These are phyloP conservation scores for Bombus balteatus DNA, from an alignment of 1,140 invertebrate species.

Conservation along the genomic window DNA sequence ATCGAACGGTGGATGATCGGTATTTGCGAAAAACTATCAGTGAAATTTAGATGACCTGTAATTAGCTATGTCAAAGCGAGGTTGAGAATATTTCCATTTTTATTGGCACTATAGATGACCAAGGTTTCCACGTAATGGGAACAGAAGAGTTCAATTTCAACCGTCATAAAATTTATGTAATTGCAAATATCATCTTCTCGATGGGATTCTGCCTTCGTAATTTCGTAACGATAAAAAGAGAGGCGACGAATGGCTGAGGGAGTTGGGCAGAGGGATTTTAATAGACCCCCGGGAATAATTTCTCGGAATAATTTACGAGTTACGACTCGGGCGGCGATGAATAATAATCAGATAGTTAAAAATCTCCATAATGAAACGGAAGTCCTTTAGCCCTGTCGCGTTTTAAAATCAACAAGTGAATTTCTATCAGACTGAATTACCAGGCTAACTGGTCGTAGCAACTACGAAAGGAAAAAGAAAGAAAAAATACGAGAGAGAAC, in stretches of 20 bases:
- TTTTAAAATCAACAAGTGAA: slow-evolving; percentile 48
- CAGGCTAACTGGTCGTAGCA: not conserved
- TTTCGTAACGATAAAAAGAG: slow-evolving; percentile 5
- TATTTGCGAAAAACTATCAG: not conserved
- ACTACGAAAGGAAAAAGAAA: not conserved
- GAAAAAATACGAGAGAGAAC: not conserved
- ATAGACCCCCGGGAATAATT: slow-evolving; percentile 32
- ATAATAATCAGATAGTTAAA: slow-evolving; percentile 41
- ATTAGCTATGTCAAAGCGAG: not conserved
- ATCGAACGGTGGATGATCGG: not conserved
- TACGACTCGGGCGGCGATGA: slow-evolving; percentile 13
- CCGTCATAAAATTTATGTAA: slow-evolving; percentile 16
- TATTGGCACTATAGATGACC: not conserved
- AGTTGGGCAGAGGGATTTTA: not conserved
- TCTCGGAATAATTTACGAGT: slow-evolving; percentile 43
- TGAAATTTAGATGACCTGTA: not conserved
- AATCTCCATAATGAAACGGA: slow-evolving; percentile 44
- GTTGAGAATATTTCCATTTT: not conserved
- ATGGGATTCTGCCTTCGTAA: not conserved
- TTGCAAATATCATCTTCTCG: not conserved
- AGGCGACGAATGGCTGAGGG: not conserved
- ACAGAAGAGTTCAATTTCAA: not conserved
- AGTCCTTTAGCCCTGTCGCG: slow-evolving; percentile 10
- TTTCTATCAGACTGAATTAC: not conserved
- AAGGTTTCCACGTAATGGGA: not conserved